Conservation (phyloP, 2,888 invertebrate species). For the Troides oblongomaculatus region DNA sequence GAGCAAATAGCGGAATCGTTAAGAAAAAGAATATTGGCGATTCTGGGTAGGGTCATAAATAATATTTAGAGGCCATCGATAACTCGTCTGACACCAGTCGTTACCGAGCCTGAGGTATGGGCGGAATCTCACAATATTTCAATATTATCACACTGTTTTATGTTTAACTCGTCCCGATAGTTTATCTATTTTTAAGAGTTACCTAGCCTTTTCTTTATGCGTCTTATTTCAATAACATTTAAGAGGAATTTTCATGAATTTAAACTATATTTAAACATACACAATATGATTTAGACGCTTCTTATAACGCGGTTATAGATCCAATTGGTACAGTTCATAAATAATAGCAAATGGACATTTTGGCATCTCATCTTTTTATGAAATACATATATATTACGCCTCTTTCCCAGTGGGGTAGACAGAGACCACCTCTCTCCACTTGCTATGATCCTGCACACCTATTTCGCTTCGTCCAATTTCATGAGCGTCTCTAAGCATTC, state of each 20-base stretch:
- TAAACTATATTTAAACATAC: too few relatives aligned
- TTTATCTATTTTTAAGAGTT: not conserved
- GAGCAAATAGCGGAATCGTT: constrained; percentile 58
- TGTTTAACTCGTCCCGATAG: constrained; percentile 3
- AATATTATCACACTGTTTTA: constrained; percentile 39
- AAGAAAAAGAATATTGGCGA: constrained; percentile 47
- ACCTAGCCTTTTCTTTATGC: not conserved
- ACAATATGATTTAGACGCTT: too few relatives aligned
- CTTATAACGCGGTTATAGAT: too few relatives aligned
- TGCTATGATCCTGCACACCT: too few relatives aligned
- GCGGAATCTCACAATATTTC: constrained; percentile 41
- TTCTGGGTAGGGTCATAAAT: constrained; percentile 61
- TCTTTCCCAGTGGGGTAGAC: too few relatives aligned
- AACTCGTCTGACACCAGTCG: constrained; percentile 42
- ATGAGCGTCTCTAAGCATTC: too few relatives aligned
- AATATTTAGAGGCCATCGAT: constrained; percentile 61
- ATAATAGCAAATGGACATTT: too few relatives aligned
- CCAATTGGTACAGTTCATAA: too few relatives aligned
- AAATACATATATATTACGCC: too few relatives aligned
- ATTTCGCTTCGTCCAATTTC: too few relatives aligned
- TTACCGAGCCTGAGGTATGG: constrained; percentile 34
- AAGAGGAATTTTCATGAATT: not conserved
- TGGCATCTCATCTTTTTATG: too few relatives aligned
- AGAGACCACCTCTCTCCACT: too few relatives aligned
- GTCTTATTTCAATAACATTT: not conserved